phyloP scores from a whole-genome alignment of 2,113 vertebrate species.

The Anas platyrhynchos region DNA sequence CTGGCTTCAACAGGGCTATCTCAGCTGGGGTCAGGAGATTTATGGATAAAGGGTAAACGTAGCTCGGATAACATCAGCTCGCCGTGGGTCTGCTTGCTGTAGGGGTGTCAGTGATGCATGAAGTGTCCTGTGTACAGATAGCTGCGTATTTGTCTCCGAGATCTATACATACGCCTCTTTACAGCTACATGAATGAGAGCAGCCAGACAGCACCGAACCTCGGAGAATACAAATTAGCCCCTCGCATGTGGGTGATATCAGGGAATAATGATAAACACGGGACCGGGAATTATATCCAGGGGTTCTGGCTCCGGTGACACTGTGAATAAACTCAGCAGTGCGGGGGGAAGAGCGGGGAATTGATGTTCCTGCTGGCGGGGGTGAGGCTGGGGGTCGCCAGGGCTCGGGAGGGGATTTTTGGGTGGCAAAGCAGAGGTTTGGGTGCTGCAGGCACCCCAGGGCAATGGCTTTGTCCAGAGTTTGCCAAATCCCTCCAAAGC shows the following conservation, averaged over 20 bases:
- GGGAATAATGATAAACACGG: slow-evolving; percentile 5
- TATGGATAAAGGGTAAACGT: neutral
- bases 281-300: neutral
- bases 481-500: neutral
- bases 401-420: neutral
- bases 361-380: neutral
- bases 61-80: slow-evolving; percentile 19
- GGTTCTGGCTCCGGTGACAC: neutral
- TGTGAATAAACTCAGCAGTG: neutral
- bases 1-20: neutral
- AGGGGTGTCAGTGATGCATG: slow-evolving; percentile 27
- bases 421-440: neutral
- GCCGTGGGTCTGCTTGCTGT: neutral
- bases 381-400: too few relatives aligned
- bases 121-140: neutral
- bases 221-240: slow-evolving; percentile 64
- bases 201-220: slow-evolving; percentile 41
- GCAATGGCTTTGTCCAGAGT: neutral
- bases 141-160: neutral
- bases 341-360: neutral
- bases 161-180: neutral
- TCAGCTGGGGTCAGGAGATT: neutral
- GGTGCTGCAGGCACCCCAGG: neutral
- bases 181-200: slow-evolving; percentile 20
- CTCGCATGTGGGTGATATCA: slow-evolving; percentile 24